Evolutionary conservation across 2,888 invertebrate species (phyloP).

Genomic region (Stramonita haemastoma): DNA sequence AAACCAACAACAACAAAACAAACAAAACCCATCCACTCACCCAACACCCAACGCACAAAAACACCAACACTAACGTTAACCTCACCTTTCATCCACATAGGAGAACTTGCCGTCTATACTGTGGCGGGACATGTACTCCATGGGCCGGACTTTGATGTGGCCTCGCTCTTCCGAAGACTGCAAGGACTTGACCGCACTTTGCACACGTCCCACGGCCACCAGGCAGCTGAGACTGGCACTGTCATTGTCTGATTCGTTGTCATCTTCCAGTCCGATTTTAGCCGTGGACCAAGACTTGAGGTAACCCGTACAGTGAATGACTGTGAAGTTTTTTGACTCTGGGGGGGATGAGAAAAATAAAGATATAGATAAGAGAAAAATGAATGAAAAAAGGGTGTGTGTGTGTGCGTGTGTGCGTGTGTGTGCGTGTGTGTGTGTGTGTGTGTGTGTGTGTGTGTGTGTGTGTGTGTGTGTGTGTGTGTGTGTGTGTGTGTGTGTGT

Average conservation of each 20-base stretch:
- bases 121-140: conserved; percentile 87
- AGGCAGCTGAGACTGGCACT: conserved; percentile 88
- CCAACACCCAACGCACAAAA: neutral
- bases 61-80: neutral
- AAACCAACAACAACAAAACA: neutral
- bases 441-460: no score
- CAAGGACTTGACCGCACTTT: conserved; percentile 82
- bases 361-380: neutral
- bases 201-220: conserved; percentile 90
- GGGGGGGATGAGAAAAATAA: conserved; percentile 56
- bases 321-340: conserved; percentile 89
- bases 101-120: conserved; percentile 94
- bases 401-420: no score
- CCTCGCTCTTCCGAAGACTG: conserved; percentile 67
- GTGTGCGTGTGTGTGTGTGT: no score
- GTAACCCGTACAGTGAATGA: conserved; percentile 95
- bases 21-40: neutral
- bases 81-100: conserved; percentile 92
- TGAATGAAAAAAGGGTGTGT: no score
- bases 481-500: no score
- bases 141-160: conserved; percentile 63
- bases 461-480: no score
- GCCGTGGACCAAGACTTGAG: conserved; percentile 93
- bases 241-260: conserved; percentile 81
- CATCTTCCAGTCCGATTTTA: conserved; percentile 85